A percentile compares a stretch with the other conserved stretches of the same genome.
These are phyloP conservation scores for Platygyra sinensis DNA, from an alignment of 64 coral and sea anemone species.

Conservation along the genomic window DNA sequence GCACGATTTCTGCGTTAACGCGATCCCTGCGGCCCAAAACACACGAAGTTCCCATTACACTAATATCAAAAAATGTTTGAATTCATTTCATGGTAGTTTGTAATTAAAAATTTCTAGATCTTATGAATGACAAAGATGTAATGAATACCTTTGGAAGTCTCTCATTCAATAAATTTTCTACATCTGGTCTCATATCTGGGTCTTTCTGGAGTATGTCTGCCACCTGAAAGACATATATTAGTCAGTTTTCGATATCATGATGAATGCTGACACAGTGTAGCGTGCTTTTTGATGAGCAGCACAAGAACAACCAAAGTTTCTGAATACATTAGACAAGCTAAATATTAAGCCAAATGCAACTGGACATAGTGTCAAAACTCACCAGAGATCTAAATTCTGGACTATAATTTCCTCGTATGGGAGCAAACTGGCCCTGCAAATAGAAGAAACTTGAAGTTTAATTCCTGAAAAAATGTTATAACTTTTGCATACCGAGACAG, in stretches of 20 bases:
- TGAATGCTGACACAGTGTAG: no score
- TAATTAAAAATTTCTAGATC: no score
- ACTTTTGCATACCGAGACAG: no score
- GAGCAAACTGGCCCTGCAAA: conserved; percentile 93
- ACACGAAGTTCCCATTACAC: no score
- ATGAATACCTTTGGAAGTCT: conserved; percentile 73
- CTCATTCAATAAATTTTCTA: conserved; percentile 72
- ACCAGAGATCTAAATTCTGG: conserved; percentile 90
- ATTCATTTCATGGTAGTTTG: no score
- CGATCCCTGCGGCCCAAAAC: no score
- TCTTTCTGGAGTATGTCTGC: conserved; percentile 88
- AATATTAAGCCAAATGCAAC: neutral
- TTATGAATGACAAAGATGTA: no score
- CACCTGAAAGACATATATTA: conserved; percentile 48
- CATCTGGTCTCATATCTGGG: conserved; percentile 74
- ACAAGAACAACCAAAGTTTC: no score
- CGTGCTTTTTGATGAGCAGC: no score
- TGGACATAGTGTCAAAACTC: conserved; percentile 19
- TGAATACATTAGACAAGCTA: neutral
- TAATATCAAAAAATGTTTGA: no score
- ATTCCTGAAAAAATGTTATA: no score
- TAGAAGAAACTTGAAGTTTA: neutral
- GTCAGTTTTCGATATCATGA: neutral
- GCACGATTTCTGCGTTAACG: no score
- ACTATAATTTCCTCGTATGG: conserved; percentile 94